A percentile compares a stretch with the other conserved stretches of the same genome.
Evolutionary conservation across 1,140 invertebrate genomes (phyloP).

Genomic region (Elymnias hypermnestra): DNA sequence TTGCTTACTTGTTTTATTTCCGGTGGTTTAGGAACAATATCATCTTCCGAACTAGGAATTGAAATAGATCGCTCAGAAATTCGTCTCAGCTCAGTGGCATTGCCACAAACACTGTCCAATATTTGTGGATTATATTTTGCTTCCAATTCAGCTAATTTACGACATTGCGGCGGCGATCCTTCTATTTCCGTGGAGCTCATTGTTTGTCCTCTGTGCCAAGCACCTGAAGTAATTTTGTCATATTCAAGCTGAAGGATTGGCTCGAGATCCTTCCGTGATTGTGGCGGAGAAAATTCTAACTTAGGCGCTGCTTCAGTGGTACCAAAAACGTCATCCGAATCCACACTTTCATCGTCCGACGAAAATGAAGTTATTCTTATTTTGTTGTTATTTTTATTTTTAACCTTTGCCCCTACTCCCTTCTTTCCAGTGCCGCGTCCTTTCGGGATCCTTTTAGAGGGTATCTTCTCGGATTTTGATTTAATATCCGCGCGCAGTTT

Average conservation of each 20-base stretch:
- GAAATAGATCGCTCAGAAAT: conserved; percentile 83
- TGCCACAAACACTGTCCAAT: conserved; percentile 76
- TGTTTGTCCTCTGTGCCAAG: conserved; percentile 81
- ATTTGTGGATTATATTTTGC: conserved; percentile 78
- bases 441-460: conserved; percentile 76
- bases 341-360: conserved; percentile 83
- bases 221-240: conserved; percentile 79
- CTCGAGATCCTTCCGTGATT: conserved; percentile 83
- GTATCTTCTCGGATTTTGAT: conserved; percentile 72
- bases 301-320: conserved; percentile 82
- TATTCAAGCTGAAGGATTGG: conserved; percentile 82
- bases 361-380: conserved; percentile 83
- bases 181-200: conserved; percentile 85
- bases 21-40: conserved; percentile 70
- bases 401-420: conserved; percentile 71
- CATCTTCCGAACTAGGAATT: conserved; percentile 83
- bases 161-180: conserved; percentile 81
- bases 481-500: conserved; percentile 75
- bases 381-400: conserved; percentile 79
- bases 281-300: conserved; percentile 82
- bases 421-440: conserved; percentile 74
- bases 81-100: conserved; percentile 78
- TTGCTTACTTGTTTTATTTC: conserved; percentile 71
- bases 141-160: conserved; percentile 77
- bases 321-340: conserved; percentile 84